These are phyloP conservation scores for Euwallacea similis DNA, from an alignment of 1,140 invertebrate genomes.

Conservation along the genomic window DNA sequence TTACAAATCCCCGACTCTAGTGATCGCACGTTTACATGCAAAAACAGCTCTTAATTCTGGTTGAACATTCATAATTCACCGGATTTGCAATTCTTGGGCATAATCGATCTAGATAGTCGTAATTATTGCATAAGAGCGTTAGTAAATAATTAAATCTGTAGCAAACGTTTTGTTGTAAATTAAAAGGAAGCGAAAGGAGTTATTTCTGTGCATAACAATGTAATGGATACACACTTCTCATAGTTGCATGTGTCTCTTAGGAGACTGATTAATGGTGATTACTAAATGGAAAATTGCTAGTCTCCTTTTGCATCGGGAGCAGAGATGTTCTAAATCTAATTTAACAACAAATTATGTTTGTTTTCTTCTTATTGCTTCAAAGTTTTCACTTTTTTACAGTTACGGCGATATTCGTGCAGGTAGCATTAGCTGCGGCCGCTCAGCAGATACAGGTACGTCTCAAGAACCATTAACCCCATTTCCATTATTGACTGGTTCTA, in stretches of 20 bases:
- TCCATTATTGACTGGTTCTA: conserved; percentile 6
- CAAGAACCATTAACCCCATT: conserved; percentile 31
- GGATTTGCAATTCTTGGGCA: too few species aligned
- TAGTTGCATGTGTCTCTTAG: not conserved
- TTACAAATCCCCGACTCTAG: too few species aligned
- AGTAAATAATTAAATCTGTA: not conserved
- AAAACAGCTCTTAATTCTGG: too few species aligned
- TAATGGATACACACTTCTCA: not conserved
- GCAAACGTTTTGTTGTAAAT: not conserved
- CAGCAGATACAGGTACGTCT: conserved; percentile 38
- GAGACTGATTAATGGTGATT: not conserved
- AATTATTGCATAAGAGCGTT: not conserved
- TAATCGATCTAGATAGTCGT: too few species aligned
- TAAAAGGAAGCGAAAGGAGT: not conserved
- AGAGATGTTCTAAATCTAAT: not conserved
- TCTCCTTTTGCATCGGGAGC: not conserved
- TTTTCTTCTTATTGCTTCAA: conserved; percentile 24
- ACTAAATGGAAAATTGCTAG: not conserved
- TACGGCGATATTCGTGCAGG: conserved; percentile 30
- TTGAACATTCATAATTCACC: too few species aligned
- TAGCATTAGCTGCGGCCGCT: conserved; percentile 17
- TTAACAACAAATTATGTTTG: not conserved
- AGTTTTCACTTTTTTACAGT: conserved; percentile 40
- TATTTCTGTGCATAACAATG: not conserved
- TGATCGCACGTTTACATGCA: too few species aligned